Conservation (phyloP, 2,888 invertebrate species). For the Yponomeuta sedellus region DNA sequence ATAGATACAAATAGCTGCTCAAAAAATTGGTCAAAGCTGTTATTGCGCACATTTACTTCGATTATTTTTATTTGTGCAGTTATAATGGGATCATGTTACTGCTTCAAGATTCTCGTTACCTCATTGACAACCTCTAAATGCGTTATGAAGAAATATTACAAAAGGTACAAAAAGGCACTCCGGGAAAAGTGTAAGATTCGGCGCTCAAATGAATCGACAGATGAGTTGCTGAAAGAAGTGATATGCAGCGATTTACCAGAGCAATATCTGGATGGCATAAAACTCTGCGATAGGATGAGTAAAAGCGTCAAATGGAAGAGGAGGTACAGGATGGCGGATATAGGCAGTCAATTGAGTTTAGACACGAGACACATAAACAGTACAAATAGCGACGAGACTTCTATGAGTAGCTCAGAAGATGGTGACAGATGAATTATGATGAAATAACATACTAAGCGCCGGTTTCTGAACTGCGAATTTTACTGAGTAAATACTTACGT, state of each 20-base stretch:
- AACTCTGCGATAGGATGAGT: constrained; percentile 2
- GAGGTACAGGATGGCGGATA: not conserved
- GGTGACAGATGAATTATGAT: not conserved
- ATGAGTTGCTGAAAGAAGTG: not conserved
- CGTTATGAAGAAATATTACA: not conserved
- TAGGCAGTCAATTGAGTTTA: not conserved
- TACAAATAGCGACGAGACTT: not conserved
- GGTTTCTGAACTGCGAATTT: too few relatives aligned
- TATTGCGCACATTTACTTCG: not conserved
- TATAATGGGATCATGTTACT: not conserved
- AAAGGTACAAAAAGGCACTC: not conserved
- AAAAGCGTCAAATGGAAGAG: not conserved
- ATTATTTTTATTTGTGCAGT: not conserved
- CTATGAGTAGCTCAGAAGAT: not conserved
- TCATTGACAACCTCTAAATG: not conserved
- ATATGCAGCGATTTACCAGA: constrained; percentile 1
- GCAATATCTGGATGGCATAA: not conserved
- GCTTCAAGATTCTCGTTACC: not conserved
- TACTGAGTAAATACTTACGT: too few relatives aligned
- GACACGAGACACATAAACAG: not conserved
- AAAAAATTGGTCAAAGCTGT: not conserved
- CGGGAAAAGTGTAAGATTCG: not conserved
- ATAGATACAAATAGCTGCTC: not conserved
- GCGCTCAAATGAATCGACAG: not conserved
- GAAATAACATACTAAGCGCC: not conserved